Conservation (phyloP, 2,113 vertebrate genomes). For the Carassius carassius region DNA sequence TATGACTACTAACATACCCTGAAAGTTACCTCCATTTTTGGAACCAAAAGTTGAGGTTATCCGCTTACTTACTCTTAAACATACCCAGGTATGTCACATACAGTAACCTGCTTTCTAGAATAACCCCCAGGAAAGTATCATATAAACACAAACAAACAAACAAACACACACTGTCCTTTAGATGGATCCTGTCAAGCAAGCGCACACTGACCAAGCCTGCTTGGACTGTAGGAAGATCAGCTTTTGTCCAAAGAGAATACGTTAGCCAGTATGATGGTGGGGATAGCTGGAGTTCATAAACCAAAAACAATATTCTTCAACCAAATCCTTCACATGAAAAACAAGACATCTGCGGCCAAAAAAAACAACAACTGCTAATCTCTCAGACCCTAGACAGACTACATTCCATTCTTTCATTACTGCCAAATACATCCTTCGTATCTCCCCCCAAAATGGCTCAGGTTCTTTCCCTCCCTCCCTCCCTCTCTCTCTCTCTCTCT, state of each 20-base stretch:
- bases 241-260: not conserved
- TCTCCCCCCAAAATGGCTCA: constrained; percentile 42
- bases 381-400: constrained; percentile 47
- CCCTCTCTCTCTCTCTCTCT: constrained; percentile 9
- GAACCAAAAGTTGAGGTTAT: too few species aligned
- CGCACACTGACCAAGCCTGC: constrained; percentile 33
- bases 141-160: not conserved
- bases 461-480: constrained; percentile 18
- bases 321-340: constrained; percentile 49
- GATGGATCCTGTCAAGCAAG: constrained; percentile 39
- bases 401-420: constrained; percentile 33
- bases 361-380: not conserved
- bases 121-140: not conserved
- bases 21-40: too few species aligned
- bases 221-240: constrained; percentile 46
- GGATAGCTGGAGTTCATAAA: too few species aligned
- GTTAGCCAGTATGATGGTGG: too few species aligned
- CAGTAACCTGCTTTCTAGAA: too few species aligned
- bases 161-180: not conserved
- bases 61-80: too few species aligned
- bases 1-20: too few species aligned
- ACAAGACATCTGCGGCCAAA: constrained; percentile 12
- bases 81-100: too few species aligned
- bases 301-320: constrained; percentile 37
- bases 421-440: constrained; percentile 37